Evolutionary conservation across 2,113 vertebrate genomes (phyloP).

Genomic region (Mirza zaza): DNA sequence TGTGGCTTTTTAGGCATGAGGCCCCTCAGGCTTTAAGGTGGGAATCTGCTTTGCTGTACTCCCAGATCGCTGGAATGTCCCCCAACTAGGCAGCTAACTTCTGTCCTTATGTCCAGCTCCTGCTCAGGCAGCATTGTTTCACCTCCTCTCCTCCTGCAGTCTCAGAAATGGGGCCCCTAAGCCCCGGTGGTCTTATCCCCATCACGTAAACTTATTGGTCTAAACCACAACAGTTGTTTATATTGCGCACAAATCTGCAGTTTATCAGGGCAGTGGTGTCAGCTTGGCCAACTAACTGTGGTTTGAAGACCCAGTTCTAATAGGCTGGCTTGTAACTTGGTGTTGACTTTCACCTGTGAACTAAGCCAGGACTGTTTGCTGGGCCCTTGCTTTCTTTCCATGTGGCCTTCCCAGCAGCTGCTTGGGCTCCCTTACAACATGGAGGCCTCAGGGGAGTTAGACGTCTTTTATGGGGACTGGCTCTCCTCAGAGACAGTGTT

Average conservation of each 20-base stretch:
- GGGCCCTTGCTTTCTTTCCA: background rate
- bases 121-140: too few relatives aligned
- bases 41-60: too few relatives aligned
- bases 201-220: background rate
- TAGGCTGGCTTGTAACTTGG: background rate
- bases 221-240: background rate
- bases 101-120: too few relatives aligned
- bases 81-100: too few relatives aligned
- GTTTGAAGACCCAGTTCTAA: background rate
- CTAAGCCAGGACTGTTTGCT: background rate
- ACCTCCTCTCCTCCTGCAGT: too few relatives aligned
- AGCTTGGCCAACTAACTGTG: background rate
- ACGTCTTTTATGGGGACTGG: background rate
- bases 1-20: too few relatives aligned
- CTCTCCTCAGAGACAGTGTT: background rate
- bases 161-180: too few relatives aligned
- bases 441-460: background rate
- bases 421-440: background rate
- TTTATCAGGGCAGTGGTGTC: too few relatives aligned
- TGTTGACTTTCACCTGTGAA: background rate
- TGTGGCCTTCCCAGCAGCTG: background rate
- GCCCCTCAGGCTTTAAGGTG: too few relatives aligned
- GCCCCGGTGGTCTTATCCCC: too few relatives aligned
- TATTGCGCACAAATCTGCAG: background rate
- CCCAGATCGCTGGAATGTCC: too few relatives aligned